phyloP scores from a whole-genome alignment of 1,140 invertebrate genomes.

The Homarus americanus region DNA sequence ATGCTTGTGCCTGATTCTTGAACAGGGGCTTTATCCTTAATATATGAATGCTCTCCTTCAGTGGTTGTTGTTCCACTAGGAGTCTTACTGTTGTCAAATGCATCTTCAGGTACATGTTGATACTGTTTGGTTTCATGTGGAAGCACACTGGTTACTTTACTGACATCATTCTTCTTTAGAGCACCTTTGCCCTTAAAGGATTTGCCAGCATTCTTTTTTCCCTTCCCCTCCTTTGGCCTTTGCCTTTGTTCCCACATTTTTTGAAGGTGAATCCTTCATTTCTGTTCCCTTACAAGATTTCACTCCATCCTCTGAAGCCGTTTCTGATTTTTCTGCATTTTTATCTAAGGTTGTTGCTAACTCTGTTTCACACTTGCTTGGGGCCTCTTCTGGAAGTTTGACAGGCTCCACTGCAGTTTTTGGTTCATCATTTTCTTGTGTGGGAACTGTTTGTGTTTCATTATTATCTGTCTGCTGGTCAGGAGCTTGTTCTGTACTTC shows the following conservation, averaged over 20 bases:
- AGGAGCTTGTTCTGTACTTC: not conserved
- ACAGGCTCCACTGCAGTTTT: not conserved
- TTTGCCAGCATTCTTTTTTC: conserved; percentile 10
- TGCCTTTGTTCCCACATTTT: not conserved
- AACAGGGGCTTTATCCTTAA: not conserved
- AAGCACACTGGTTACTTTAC: conserved; percentile 33
- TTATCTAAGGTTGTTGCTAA: not conserved
- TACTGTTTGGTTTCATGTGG: conserved; percentile 59
- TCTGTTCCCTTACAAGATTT: not conserved
- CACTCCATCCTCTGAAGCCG: not conserved
- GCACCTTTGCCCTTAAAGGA: not conserved
- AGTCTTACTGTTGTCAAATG: not conserved
- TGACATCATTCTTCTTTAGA: not conserved
- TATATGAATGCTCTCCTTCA: not conserved
- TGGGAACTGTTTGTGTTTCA: not conserved
- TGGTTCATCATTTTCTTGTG: not conserved
- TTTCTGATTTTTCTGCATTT: not conserved
- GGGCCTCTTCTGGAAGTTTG: not conserved
- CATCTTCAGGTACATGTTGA: conserved; percentile 55
- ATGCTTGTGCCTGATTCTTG: not conserved
- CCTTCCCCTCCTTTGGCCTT: conserved; percentile 22
- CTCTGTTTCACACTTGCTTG: not conserved
- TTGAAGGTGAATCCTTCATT: not conserved
- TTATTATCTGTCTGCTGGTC: not conserved
- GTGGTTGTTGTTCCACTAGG: not conserved